Evolutionary conservation across 2,113 vertebrate species (phyloP).

Genomic region (Oenanthe melanoleuca): DNA sequence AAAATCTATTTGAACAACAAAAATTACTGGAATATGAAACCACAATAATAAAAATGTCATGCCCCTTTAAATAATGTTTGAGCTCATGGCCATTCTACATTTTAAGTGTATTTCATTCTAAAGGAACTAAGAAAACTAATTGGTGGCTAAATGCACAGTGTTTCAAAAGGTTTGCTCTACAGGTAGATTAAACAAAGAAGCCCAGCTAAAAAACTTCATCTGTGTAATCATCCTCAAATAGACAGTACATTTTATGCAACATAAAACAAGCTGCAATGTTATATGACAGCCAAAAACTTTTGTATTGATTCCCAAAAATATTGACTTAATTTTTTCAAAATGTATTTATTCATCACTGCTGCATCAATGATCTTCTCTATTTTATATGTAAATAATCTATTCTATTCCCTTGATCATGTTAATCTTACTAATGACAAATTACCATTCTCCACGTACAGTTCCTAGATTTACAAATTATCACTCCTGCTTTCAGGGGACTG

Average conservation of each 20-base stretch:
- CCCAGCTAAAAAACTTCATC: background rate
- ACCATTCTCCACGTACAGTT: slow-evolving; percentile 80
- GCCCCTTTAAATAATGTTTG: slow-evolving; percentile 47
- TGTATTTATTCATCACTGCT: slow-evolving; percentile 73
- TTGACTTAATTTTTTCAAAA: slow-evolving; percentile 63
- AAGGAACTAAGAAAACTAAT: slow-evolving; percentile 5
- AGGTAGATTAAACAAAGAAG: slow-evolving; percentile 14
- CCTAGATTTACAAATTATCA: slow-evolving; percentile 83
- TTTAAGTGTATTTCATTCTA: slow-evolving; percentile 19
- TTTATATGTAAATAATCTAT: slow-evolving; percentile 83
- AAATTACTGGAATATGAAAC: slow-evolving; percentile 33
- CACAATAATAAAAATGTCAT: slow-evolving; percentile 45
- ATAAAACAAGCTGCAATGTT: slow-evolving; percentile 5
- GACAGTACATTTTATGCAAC: background rate
- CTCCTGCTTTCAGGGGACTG: slow-evolving; percentile 74
- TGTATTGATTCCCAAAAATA: slow-evolving; percentile 31
- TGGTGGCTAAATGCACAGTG: background rate
- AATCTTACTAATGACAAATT: slow-evolving; percentile 87
- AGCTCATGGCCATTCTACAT: slow-evolving; percentile 1
- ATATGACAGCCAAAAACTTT: background rate
- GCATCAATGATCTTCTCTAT: slow-evolving; percentile 76
- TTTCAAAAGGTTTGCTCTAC: slow-evolving; percentile 16
- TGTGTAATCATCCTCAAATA: slow-evolving; percentile 6
- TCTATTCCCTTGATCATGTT: slow-evolving; percentile 81
- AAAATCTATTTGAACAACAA: slow-evolving; percentile 44